phyloP scores from a whole-genome alignment of 2,888 invertebrate species.

The Tuta absoluta region DNA sequence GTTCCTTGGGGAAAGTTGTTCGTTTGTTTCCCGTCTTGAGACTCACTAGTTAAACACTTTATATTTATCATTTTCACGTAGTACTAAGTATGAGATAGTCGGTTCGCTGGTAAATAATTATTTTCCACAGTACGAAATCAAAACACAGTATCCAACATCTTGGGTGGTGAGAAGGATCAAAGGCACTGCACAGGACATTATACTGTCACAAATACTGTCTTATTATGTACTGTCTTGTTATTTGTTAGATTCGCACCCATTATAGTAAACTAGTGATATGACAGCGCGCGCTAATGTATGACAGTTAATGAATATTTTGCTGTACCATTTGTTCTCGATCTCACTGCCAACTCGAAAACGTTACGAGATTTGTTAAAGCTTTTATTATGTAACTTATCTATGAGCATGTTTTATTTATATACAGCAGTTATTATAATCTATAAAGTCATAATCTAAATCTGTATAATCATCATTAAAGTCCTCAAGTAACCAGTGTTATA shows the following conservation, averaged over 20 bases:
- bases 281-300: constrained; percentile 39
- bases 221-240: constrained; percentile 9
- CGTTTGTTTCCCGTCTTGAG: too few relatives aligned
- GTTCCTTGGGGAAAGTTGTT: too few relatives aligned
- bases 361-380: background rate
- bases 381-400: too few relatives aligned
- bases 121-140: constrained; percentile 4
- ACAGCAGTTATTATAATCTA: too few relatives aligned
- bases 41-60: too few relatives aligned
- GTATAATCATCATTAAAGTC: too few relatives aligned
- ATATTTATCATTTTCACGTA: too few relatives aligned
- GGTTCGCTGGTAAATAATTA: background rate
- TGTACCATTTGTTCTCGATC: constrained; percentile 40
- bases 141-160: constrained; percentile 31
- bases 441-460: too few relatives aligned
- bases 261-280: constrained; percentile 52
- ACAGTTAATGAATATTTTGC: constrained; percentile 31
- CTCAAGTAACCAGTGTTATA: too few relatives aligned
- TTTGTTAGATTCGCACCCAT: constrained; percentile 36
- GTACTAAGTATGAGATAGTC: too few relatives aligned
- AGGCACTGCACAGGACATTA: constrained; percentile 32
- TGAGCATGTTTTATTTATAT: too few relatives aligned
- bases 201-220: constrained; percentile 20
- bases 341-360: constrained; percentile 22
- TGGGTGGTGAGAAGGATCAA: constrained; percentile 50